Evolutionary conservation across 2,888 invertebrate species (phyloP).

Genomic region (Drosophila barbarae): DNA sequence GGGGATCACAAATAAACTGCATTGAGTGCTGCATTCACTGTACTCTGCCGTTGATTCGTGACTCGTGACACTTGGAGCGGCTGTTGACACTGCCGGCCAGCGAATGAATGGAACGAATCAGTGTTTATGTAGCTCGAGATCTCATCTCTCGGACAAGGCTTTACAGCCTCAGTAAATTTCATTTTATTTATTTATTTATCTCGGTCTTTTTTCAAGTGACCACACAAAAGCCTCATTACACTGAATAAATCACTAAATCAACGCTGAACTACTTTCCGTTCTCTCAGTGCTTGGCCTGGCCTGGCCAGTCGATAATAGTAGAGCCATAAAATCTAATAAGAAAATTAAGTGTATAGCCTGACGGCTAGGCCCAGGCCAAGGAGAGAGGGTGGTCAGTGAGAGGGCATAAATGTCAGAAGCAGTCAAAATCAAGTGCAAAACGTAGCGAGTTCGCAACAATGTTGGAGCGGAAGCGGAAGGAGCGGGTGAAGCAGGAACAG

Average conservation of each 20-base stretch:
- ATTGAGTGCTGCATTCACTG: conserved; percentile 17
- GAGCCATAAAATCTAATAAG: conserved; percentile 64
- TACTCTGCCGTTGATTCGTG: conserved; percentile 14
- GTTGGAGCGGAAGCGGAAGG: conserved; percentile 10
- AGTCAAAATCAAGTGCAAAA: conserved; percentile 62
- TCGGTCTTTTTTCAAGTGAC: conserved; percentile 16
- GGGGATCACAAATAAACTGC: conserved; percentile 29
- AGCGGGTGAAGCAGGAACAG: conserved; percentile 7
- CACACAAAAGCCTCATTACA: conserved; percentile 41
- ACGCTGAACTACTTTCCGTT: conserved; percentile 2
- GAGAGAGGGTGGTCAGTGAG: conserved; percentile 14
- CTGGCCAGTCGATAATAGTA: conserved; percentile 55
- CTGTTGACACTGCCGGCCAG: conserved; percentile 11
- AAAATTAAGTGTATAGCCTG: conserved; percentile 58
- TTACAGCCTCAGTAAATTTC: conserved; percentile 5
- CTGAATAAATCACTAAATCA: conserved; percentile 61
- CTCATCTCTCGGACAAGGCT: background rate
- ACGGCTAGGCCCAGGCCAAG: conserved; percentile 3
- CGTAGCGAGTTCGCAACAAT: conserved; percentile 31
- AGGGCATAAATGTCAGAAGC: conserved; percentile 70
- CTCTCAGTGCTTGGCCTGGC: conserved; percentile 11
- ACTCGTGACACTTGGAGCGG: conserved; percentile 26
- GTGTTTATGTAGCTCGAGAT: conserved; percentile 8
- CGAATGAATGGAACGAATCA: conserved; percentile 14
- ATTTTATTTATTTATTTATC: conserved; percentile 13